Base-by-base conservation (phyloP, 2,888 invertebrate genomes). In the Cryptocephalus moraei region DNA sequence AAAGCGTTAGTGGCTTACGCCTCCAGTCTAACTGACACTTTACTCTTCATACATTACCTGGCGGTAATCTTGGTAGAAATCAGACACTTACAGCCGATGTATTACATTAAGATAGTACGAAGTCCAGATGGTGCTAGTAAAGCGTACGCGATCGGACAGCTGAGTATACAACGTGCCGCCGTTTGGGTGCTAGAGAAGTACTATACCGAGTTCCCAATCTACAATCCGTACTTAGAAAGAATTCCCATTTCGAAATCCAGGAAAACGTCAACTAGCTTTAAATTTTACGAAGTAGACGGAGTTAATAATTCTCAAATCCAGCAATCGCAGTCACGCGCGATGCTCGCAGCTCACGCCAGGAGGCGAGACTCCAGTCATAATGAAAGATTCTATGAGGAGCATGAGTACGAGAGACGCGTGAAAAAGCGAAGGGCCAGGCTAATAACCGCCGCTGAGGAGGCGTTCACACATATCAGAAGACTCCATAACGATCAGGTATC, bases 301-400 rank as follows among this genome's bases (percentile, higher is more conserved):
- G 82, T 86, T 0, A 76, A 75, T 53, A 82, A 79, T 57, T 74
- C 79, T 3, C 76, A 81, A 44, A 56, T 81, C 39, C 80, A 82
- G 53, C 74, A 86, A 47, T 85, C 83, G 48, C 87, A 86, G 62
- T 81, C 86, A 8, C 71, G 82, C 34, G 81, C 81, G 1, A 77
- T 82, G 62, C 62, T 84, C 54, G 80, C 84, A 13, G 86, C 89
- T 1, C 86, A 86, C 59, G 86, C 90, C 0, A 78, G 93, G 11
- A 79, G 93, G 32, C 81, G 94, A 57, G 88, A 91, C 58, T 90
- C 93, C 0, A 88, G 91, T 54, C 96, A 96, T 74, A 96, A 96
- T 72, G 97, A 97, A 73, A 78, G 93, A 33, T 95, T 97, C 72
- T 95, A 97, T 71, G 96, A 97, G 69, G 97, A 99, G 71, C 90